phyloP scores from a whole-genome alignment of 2,797 vertebrate species.

The Paedocypris micromegethes region DNA sequence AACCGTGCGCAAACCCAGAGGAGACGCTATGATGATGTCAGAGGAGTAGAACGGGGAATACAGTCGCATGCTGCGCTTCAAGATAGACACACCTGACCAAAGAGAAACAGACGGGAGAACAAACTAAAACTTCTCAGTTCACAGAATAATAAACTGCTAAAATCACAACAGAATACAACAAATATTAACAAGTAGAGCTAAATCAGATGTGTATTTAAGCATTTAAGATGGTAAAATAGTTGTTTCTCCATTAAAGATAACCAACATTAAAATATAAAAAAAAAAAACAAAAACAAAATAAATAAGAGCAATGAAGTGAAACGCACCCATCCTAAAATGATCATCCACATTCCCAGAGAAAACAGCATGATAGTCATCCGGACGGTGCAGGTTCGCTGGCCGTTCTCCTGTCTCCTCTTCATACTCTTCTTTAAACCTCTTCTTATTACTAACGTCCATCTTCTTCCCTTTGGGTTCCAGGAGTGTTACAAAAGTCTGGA shows the following conservation, averaged over 20 bases:
- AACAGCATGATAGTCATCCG: constrained; percentile 86
- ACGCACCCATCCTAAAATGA: constrained; percentile 90
- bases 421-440: constrained; percentile 89
- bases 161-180: too few relatives aligned
- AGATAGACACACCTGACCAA: constrained; percentile 78
- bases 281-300: background rate
- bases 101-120: background rate
- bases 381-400: constrained; percentile 77
- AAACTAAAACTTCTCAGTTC: too few relatives aligned
- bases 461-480: constrained; percentile 80
- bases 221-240: background rate
- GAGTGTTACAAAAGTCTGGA: constrained; percentile 81
- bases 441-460: constrained; percentile 89
- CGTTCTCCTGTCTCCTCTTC: constrained; percentile 76
- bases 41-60: constrained; percentile 95
- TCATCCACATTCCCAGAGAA: constrained; percentile 95
- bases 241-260: background rate
- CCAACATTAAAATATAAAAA: background rate
- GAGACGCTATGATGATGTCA: constrained; percentile 92
- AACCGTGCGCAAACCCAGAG: constrained; percentile 87
- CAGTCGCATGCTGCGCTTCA: constrained; percentile 84
- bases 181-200: background rate
- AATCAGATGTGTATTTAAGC: background rate
- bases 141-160: too few relatives aligned
- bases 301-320: background rate